Evolutionary conservation across 1,140 invertebrate genomes (phyloP).

Genomic region (Sminthurinus signatus): DNA sequence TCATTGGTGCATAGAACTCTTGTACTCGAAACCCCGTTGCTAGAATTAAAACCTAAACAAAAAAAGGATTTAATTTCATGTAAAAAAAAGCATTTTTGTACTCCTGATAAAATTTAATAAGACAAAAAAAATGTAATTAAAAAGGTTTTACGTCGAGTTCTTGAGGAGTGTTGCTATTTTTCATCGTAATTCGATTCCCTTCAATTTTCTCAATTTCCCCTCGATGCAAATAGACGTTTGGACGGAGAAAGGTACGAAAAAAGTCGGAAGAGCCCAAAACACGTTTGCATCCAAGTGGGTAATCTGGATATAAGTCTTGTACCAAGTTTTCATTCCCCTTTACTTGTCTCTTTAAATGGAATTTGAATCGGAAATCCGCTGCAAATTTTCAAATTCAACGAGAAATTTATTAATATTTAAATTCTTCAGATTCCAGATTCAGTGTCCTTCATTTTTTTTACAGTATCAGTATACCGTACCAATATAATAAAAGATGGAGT

Average conservation of each 20-base stretch:
- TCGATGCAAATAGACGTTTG: constrained; percentile 22
- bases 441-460: no score
- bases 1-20: constrained; percentile 26
- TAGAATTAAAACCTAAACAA: constrained; percentile 26
- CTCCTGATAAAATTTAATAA: not conserved
- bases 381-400: no score
- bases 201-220: constrained; percentile 14
- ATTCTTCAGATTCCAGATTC: no score
- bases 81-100: no score
- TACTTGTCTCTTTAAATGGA: not conserved
- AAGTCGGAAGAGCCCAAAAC: constrained; percentile 14
- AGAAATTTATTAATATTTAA: no score
- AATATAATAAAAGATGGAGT: not conserved
- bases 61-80: not conserved
- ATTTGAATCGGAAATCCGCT: no score
- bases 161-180: constrained; percentile 8
- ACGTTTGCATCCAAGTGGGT: constrained; percentile 32
- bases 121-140: not conserved
- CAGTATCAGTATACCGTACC: no score
- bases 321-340: not conserved
- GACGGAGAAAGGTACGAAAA: constrained; percentile 11
- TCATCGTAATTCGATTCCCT: constrained; percentile 3
- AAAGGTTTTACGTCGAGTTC: constrained; percentile 20
- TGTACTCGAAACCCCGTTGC: constrained; percentile 26
- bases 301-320: constrained; percentile 22